Conservation (phyloP, 2,797 vertebrate species). For the Sebastes cheni region DNA sequence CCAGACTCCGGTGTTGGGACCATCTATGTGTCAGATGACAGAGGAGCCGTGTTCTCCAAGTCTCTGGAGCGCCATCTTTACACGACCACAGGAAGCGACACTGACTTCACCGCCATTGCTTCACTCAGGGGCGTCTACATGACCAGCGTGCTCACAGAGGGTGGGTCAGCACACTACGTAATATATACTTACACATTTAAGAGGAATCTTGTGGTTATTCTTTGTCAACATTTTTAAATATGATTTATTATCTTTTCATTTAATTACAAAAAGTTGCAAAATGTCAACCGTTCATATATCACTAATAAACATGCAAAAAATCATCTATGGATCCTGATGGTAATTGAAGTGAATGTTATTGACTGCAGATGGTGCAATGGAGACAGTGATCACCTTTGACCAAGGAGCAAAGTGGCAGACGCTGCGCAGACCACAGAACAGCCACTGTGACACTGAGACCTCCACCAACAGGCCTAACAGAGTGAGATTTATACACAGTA, state of each 20-base stretch:
- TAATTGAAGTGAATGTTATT: neutral
- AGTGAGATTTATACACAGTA: conserved; percentile 52
- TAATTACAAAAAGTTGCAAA: neutral
- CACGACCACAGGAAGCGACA: conserved; percentile 89
- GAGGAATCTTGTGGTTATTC: neutral
- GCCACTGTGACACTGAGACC: conserved; percentile 83
- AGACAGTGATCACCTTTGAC: conserved; percentile 92
- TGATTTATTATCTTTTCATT: neutral
- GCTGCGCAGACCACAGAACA: conserved; percentile 86
- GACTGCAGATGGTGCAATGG: conserved; percentile 85
- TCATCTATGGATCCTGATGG: too few relatives aligned
- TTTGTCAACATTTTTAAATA: neutral
- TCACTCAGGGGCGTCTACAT: conserved; percentile 92
- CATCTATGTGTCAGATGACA: conserved; percentile 92
- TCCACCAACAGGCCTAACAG: conserved; percentile 69
- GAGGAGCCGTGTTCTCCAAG: conserved; percentile 92
- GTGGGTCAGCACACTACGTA: conserved; percentile 66
- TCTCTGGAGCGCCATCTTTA: conserved; percentile 94
- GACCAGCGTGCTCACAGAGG: conserved; percentile 89
- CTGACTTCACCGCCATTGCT: conserved; percentile 90
- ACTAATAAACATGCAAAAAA: too few relatives aligned
- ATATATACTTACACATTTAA: neutral
- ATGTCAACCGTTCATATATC: too few relatives aligned
- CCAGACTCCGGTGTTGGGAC: conserved; percentile 91
- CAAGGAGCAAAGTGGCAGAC: conserved; percentile 91